Percentiles rank a stretch among this genome's conserved stretches.
phyloP scores from a whole-genome alignment of 1,140 invertebrate species.

The Idris sp. region DNA sequence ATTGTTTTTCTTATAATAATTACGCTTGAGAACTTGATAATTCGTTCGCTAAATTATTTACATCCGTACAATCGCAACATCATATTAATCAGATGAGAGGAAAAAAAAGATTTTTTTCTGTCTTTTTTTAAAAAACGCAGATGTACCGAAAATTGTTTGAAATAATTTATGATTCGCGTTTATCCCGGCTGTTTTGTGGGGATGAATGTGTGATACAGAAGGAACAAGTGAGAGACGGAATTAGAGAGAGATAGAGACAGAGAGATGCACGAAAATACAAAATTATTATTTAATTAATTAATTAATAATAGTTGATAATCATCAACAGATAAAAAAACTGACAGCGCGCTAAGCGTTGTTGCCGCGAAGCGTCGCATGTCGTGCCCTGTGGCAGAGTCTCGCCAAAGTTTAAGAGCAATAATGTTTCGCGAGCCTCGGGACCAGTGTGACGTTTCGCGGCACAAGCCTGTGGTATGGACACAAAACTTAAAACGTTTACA shows the following conservation, averaged over 20 bases:
- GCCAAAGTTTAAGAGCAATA: constrained; percentile 7
- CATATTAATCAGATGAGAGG: constrained; percentile 7
- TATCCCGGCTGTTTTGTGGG: neutral
- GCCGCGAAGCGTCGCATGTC: constrained; percentile 14
- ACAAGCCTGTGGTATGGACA: neutral
- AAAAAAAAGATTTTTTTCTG: too few relatives aligned
- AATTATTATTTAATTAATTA: constrained; percentile 17
- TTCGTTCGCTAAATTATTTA: constrained; percentile 51
- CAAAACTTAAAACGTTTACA: constrained; percentile 20
- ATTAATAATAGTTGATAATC: constrained; percentile 15
- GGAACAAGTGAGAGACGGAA: constrained; percentile 23
- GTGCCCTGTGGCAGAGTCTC: constrained; percentile 4
- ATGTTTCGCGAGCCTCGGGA: constrained; percentile 9
- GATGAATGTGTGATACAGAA: constrained; percentile 11
- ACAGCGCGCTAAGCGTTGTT: neutral
- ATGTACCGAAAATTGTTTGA: constrained; percentile 4
- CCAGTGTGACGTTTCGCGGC: constrained; percentile 4
- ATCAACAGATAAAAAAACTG: constrained; percentile 10
- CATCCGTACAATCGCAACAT: constrained; percentile 37
- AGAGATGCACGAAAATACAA: constrained; percentile 43
- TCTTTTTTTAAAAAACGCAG: constrained; percentile 41
- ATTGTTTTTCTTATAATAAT: constrained; percentile 26
- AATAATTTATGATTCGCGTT: constrained; percentile 24
- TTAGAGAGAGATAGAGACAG: constrained; percentile 30
- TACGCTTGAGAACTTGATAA: constrained; percentile 35